Conservation (phyloP, 2,888 invertebrate genomes). For the Eupeodes luniger region DNA sequence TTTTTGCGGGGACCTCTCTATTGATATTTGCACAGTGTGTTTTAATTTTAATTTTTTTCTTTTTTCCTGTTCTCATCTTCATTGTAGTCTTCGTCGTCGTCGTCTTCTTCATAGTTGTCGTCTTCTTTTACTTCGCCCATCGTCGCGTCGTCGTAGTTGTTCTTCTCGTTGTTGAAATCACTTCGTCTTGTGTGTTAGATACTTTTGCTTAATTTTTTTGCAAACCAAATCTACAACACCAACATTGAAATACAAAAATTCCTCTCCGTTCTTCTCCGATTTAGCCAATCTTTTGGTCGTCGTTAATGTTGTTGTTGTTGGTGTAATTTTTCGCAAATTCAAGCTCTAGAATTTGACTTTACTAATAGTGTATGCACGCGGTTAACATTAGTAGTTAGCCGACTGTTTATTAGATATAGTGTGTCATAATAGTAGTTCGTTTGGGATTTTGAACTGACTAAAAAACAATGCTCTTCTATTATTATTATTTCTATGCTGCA, state of each 20-base stretch:
- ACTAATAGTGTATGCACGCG: conserved; percentile 79
- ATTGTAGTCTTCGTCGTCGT: conserved; percentile 70
- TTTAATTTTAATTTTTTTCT: conserved; percentile 36
- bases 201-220: conserved; percentile 61
- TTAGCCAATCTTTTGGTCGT: conserved; percentile 42
- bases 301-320: conserved; percentile 14
- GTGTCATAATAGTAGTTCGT: conserved; percentile 77
- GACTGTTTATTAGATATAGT: conserved; percentile 79
- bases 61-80: conserved; percentile 63
- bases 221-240: not conserved
- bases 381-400: conserved; percentile 78
- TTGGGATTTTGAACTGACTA: conserved; percentile 43
- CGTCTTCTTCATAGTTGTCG: conserved; percentile 71
- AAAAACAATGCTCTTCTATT: conserved; percentile 49
- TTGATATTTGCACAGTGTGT: conserved; percentile 75
- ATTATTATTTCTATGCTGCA: conserved; percentile 14
- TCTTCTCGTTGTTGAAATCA: conserved; percentile 44
- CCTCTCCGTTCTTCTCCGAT: conserved; percentile 64
- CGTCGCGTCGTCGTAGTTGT: conserved; percentile 6
- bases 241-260: conserved; percentile 23
- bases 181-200: conserved; percentile 56
- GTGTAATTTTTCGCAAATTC: conserved; percentile 74
- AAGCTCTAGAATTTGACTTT: conserved; percentile 77
- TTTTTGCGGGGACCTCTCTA: conserved; percentile 74
- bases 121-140: conserved; percentile 70